Base-by-base conservation (phyloP, 2,113 vertebrate species). In the Puntigrus tetrazona region DNA sequence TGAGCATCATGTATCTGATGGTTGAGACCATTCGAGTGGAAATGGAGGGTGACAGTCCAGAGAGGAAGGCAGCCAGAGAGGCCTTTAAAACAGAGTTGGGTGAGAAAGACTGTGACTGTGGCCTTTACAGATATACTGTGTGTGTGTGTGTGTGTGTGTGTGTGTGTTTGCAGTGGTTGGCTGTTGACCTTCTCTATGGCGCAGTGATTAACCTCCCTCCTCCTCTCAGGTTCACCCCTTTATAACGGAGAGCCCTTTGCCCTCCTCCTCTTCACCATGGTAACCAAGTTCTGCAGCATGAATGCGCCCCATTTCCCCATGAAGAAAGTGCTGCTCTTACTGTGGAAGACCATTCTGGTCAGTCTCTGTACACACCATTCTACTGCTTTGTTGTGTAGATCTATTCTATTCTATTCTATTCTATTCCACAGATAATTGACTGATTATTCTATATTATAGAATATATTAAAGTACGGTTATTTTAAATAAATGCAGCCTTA, bases 241-340 rank as follows among this genome's bases (percentile, higher is more conserved):
- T 96, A 96, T 89, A 91, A 95, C 0, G 96, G 97, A 20, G 98
- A 99, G 88, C 97, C 97, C 0, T 98, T 99, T 63, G 95, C 96
- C 36, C 94, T 98, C 76, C 93, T 98, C 83, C 97, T 99, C 59
- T 98, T 99, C 93, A 96, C 95, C 0, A 98, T 99, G 97, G 96
- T 98, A 77, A 97, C 96, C 91, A 99, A 98, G 89, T 99, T 99
- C 94, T 99, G 98, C 95, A 98, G 97, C 3, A 98, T 98, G 90
- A 95, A 96, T 0, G 96, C 97, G 7, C 97, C 98, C 0, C 98
- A 99, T 90, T 99, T 99, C 89, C 98, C 98, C 87, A 97, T 99
- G 95, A 99, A 97, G 94, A 99, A 99, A 89, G 97, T 99, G 0
- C 93, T 99, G 7, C 95, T 99, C 34, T 92, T 99, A 81, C 96